Percentiles rank a stretch among this genome's conserved stretches.
Evolutionary conservation across 92 coral and sea anemone species (phyloP).

Genomic region (Porites lobata): DNA sequence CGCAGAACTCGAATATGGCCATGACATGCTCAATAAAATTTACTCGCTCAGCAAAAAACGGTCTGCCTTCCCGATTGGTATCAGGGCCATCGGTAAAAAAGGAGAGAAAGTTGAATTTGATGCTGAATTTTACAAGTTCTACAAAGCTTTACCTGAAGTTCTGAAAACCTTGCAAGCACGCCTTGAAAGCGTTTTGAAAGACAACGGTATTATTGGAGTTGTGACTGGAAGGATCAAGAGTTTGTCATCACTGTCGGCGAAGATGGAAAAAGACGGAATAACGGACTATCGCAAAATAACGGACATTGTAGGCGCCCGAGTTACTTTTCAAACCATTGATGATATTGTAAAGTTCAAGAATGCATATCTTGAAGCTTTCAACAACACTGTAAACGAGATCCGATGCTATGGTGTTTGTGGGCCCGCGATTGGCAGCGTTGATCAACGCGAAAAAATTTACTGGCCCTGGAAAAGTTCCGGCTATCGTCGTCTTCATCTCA

Average conservation of each 20-base stretch:
- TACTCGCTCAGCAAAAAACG: conserved; percentile 11
- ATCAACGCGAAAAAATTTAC: conserved; percentile 30
- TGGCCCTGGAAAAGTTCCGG: conserved; percentile 63
- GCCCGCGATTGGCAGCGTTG: conserved; percentile 28
- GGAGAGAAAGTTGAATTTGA: not conserved
- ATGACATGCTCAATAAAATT: not conserved
- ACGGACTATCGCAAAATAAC: conserved; percentile 45
- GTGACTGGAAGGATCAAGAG: conserved; percentile 51
- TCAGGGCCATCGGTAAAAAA: not conserved
- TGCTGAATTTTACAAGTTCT: conserved; percentile 23
- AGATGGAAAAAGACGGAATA: conserved; percentile 27
- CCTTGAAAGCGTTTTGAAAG: conserved; percentile 1
- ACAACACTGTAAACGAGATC: conserved; percentile 27
- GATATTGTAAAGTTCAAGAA: conserved; percentile 38
- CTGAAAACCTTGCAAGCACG: conserved; percentile 12
- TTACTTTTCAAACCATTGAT: conserved; percentile 33
- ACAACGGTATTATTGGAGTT: conserved; percentile 9
- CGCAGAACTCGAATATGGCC: not conserved
- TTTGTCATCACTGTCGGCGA: conserved; percentile 16
- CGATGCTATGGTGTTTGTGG: conserved; percentile 62
- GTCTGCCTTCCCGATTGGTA: not conserved
- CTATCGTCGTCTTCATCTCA: conserved; percentile 59
- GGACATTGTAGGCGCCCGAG: conserved; percentile 46
- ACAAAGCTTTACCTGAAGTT: conserved; percentile 12
- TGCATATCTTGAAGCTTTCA: not conserved